These are phyloP conservation scores for Epirrita christyi DNA, from an alignment of 2,888 invertebrate species.

Conservation along the genomic window DNA sequence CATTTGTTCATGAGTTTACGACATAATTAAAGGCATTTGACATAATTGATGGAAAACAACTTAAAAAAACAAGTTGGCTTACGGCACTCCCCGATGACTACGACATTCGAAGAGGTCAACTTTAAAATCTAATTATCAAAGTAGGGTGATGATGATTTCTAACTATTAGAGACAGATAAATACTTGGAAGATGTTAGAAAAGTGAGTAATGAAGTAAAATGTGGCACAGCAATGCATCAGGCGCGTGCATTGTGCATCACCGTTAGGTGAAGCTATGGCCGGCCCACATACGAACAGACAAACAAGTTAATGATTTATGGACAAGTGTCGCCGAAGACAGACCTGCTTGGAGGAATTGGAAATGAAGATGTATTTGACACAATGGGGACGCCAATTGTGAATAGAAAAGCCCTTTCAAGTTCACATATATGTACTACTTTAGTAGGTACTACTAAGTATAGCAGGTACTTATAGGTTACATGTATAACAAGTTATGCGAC, in stretches of 20 bases:
- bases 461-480: no score
- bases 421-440: no score
- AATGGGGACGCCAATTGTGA: conserved; percentile 46
- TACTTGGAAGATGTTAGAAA: conserved; percentile 14
- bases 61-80: no score
- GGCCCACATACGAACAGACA: conserved; percentile 71
- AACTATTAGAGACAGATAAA: conserved; percentile 11
- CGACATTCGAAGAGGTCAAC: background rate
- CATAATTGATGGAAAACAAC: background rate
- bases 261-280: conserved; percentile 63
- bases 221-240: conserved; percentile 72
- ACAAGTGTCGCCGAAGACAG: conserved; percentile 48
- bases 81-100: background rate
- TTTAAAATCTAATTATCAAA: conserved; percentile 8
- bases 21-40: background rate
- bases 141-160: conserved; percentile 20
- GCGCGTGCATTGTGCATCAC: conserved; percentile 71
- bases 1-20: no score
- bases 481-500: conserved; percentile 1
- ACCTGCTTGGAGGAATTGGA: conserved; percentile 55
- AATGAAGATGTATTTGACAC: conserved; percentile 48
- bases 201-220: conserved; percentile 45
- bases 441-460: no score
- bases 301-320: conserved; percentile 72
- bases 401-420: conserved; percentile 16